phyloP scores from a whole-genome alignment of 1,140 invertebrate genomes.

The Probaryconus sp. region DNA sequence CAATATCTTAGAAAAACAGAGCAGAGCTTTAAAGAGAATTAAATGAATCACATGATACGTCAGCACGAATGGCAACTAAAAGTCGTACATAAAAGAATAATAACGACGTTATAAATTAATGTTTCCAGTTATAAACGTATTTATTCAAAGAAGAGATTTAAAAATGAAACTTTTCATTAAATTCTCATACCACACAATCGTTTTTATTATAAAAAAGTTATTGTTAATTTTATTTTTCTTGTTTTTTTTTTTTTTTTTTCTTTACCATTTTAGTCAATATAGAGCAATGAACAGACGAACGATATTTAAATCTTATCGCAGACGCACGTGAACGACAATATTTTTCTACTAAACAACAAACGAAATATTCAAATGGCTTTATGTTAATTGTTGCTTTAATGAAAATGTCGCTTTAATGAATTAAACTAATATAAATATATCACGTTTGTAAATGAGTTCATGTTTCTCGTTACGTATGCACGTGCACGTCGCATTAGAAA shows the following conservation, averaged over 20 bases:
- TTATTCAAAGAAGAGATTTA: too few species aligned
- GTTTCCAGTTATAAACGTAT: constrained; percentile 48
- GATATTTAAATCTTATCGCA: constrained; percentile 20
- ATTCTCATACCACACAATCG: too few species aligned
- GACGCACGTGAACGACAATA: constrained; percentile 1
- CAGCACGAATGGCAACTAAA: constrained; percentile 45
- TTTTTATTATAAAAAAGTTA: neutral
- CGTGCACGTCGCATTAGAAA: constrained; percentile 42
- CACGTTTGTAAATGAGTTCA: constrained; percentile 37
- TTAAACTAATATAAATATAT: constrained; percentile 50
- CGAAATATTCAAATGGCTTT: constrained; percentile 13
- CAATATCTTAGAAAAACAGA: constrained; percentile 56
- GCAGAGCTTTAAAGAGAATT: constrained; percentile 48
- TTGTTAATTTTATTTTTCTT: neutral
- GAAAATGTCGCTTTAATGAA: constrained; percentile 22
- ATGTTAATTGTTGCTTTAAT: constrained; percentile 22
- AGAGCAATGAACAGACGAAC: too few species aligned
- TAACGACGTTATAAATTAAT: constrained; percentile 54
- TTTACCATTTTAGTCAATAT: too few species aligned
- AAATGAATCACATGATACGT: constrained; percentile 57
- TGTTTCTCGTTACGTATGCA: constrained; percentile 25
- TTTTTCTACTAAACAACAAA: constrained; percentile 22
- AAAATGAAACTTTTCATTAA: too few species aligned
- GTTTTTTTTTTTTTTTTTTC: neutral
- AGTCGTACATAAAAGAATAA: constrained; percentile 43